These are phyloP conservation scores for Calypte anna DNA, from an alignment of 2,113 vertebrate genomes.

Conservation along the genomic window DNA sequence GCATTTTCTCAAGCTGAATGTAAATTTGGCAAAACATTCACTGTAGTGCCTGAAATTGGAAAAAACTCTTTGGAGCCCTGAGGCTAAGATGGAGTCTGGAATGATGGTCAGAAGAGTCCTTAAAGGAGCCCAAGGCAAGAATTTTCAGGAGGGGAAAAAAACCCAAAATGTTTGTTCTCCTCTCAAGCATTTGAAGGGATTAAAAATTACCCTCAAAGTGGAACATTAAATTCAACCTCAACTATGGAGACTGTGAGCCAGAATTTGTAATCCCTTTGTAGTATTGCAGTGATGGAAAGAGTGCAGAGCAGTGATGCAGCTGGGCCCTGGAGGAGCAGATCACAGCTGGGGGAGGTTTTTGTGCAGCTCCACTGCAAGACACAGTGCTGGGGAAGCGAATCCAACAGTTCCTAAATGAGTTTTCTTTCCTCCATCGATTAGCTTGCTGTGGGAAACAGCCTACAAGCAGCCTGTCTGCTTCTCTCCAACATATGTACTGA, in stretches of 20 bases:
- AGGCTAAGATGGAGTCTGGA: background rate
- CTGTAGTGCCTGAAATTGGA: background rate
- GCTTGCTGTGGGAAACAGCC: background rate
- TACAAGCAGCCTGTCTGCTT: background rate
- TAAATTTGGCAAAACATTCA: background rate
- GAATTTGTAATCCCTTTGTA: background rate
- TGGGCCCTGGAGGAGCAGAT: background rate
- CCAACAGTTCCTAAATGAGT: background rate
- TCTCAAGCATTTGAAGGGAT: background rate
- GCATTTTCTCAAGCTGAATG: background rate
- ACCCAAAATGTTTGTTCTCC: background rate
- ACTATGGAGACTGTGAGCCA: background rate
- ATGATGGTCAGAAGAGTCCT: background rate
- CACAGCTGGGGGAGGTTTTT: background rate
- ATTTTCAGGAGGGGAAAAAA: background rate
- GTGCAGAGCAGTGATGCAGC: background rate
- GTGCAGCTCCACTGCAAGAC: background rate
- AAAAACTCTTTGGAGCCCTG: background rate
- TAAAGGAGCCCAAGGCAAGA: background rate
- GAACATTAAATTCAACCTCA: background rate
- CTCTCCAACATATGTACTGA: background rate
- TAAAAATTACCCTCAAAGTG: background rate
- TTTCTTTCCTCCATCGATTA: background rate
- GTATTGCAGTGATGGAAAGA: background rate
- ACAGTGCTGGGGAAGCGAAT: fast-evolving